Base-by-base conservation (phyloP, 2,888 invertebrate genomes). In the Terebella lapidaria region DNA sequence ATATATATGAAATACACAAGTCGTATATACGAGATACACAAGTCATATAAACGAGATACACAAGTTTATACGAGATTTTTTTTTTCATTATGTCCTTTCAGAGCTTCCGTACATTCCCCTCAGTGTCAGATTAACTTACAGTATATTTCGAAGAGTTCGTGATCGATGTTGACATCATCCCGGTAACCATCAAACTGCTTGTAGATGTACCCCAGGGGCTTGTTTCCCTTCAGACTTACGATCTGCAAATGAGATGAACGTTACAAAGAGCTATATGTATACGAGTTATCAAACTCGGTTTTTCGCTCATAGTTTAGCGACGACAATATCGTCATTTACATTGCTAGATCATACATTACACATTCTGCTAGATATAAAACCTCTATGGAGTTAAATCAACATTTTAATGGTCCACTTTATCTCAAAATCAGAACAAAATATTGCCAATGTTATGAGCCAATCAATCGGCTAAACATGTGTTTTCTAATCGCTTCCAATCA, bases 61-160 rank as follows among this genome's bases (percentile, higher is more conserved):
- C n/a, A n/a, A n/a, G n/a, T n/a, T n/a, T n/a, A n/a, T n/a, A n/a
- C n/a, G n/a, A n/a, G n/a, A n/a, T n/a, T n/a, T n/a, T n/a, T n/a
- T n/a, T n/a, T n/a, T n/a, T n/a, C n/a, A n/a, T n/a, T n/a, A n/a
- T n/a, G n/a, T n/a, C n/a, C n/a, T n/a, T n/a, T n/a, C n/a, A n/a
- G n/a, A n/a, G n/a, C n/a, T n/a, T n/a, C n/a, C n/a, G n/a, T n/a
- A n/a, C n/a, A n/a, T n/a, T n/a, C n/a, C n/a, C n/a, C n/a, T n/a
- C n/a, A n/a, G n/a, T n/a, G n/a, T n/a, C n/a, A n/a, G n/a, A 25
- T 53, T 26, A 30, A 54, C 55, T 54, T 24, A 54, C 55, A 54
- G 24, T 35, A 5, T 15, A 54, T 28, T 5, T 54, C 30, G 24
- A 35, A 28, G 35, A 30, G 10, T 35, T 54, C 55, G 35, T 54